Evolutionary conservation across 1,140 invertebrate species (phyloP), one percentile per base, ranked within the genome.

Genomic region (Anastrepha ludens): DNA sequence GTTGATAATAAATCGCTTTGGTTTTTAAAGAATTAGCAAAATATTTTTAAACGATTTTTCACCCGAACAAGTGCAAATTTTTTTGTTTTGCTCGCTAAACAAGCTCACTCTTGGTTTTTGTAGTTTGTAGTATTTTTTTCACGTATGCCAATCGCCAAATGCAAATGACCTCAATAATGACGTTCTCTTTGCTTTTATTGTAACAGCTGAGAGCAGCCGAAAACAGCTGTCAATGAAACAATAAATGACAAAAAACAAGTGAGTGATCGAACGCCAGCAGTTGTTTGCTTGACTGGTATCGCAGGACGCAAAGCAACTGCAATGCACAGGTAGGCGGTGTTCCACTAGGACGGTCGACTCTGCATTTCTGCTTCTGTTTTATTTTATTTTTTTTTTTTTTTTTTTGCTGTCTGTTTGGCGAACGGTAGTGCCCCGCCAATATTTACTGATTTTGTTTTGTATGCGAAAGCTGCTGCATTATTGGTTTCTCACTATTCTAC

Each of bases 161-260:
- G 74, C 74, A 81, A 81, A 81, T 55, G 17, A 81, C 74, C 47
- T 81, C 74, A n/a, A 55, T 81, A 81, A 29, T 15, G 6, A 11
- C 50, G 50, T 13, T 81, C 17, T 58, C 44, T 3, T 55, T 74
- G 17, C 15, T 58, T 81, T 81, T 55, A 5, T 47, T 74, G 44
- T 74, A 17, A 6, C 13, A 41, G 9, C 11, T 1, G 13, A 8
- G 20, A 6, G 20, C 11, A 74, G 41, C 29, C 67, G 44, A 44
- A 11, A 74, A 74, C 74, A 81, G 20, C 15, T 74, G 39, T 44
- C 67, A 47, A 44, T 74, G 17, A 4, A 0, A 5, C 3, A 74
- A 6, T 74, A 74, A 44, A 74, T 41, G 67, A 17, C 39, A 74
- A 74, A 74, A 74, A 44, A 47, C 67, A 74, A 74, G 67, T 44